Evolutionary conservation across 2,888 invertebrate species (phyloP), one percentile per base, ranked within the genome.

Genomic region (Himalopsyche kuldschensis): DNA sequence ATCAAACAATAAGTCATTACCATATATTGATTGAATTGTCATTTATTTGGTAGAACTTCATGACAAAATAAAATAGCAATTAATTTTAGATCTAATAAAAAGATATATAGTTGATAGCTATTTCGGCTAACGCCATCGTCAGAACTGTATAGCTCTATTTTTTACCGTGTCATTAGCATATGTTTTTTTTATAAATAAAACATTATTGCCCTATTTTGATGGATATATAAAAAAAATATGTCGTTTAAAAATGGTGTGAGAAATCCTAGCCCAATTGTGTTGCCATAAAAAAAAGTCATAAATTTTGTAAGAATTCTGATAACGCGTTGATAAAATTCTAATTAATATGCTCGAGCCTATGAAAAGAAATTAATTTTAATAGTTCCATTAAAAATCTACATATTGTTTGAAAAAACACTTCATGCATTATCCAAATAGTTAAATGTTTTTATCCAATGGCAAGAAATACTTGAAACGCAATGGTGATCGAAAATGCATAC

Each of bases 271-370:
- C 55, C n/a, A 55, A 55, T 55, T 55, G 6, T 55, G 24, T 41
- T 55, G 20, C 24, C 20, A 24, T 55, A 55, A 55, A 4, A 55
- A 55, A 55, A 55, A n/a, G 6, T 15, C 55, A 55, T 55, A 55
- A 55, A 55, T 55, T 24, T n/a, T 55, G 24, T 55, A 55, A 55
- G 24, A 55, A 20, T 55, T 55, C 20, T 20, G 55, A 55, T 55
- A 79, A 41, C 41, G 30, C 80, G 32, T 30, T 69, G 80, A 80
- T 80, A 69, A 80, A 83, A 80, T 77, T 46, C 78, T 63, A 83
- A 83, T 80, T 80, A 80, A 63, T 69, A 83, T 83, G 75, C 80
- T 83, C 78, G 77, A 77, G 77, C 77, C 20, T 20, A 55, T 55
- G 69, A 55, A 55, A 55, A 83, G 80, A 80, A 83, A 80, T 77